Evolutionary conservation across 2,113 vertebrate species (phyloP), one percentile per base, ranked within the genome.

Genomic region (Xerus inauris): DNA sequence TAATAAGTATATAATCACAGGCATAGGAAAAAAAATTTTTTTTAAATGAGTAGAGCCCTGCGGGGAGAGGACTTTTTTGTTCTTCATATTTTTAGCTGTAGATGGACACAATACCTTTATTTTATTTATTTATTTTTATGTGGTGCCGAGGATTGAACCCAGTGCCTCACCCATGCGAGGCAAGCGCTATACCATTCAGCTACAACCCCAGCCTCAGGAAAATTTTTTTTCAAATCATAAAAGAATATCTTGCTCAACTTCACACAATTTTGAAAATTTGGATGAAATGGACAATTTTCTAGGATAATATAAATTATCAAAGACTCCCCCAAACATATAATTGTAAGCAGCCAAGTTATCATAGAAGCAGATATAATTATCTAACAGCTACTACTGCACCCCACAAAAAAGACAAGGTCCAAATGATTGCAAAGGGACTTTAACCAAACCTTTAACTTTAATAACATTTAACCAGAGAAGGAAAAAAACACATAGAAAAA

Each of bases 371-470:
- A 69, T 35, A 54, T 62, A 79, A 77, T 6, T 71, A 45, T 80
- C 65, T 57, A 92, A 94, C 51, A 89, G 19, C 45, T 82, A 67
- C 17, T 84, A 80, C 57, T 75, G 38, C 10, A 65, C 8, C 35
- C 45, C 7, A 1, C 8, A 24, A 94, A 54, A 89, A 47, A 73
- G 6, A 62, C 30, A 64, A 77, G 71, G 45, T 47, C 24, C 35
- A 88, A 62, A 88, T 65, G 38, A 93, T 65, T 71, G 90, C 75
- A 83, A 6, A 3, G 40, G 32, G 11, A 94, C 65, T 79, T 94
- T 71, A 77, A 90, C 35, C 69, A 94, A 97, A 87, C 3, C 38
- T 84, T 92, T 86, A 87, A 89, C n/a, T 71, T 71, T 3, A 94
- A 71, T 57, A 17, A 38, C 62, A 89, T 75, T 92, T 96, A 89